phyloP scores from a whole-genome alignment of 2,797 vertebrate species.

The Heliangelus exortis region DNA sequence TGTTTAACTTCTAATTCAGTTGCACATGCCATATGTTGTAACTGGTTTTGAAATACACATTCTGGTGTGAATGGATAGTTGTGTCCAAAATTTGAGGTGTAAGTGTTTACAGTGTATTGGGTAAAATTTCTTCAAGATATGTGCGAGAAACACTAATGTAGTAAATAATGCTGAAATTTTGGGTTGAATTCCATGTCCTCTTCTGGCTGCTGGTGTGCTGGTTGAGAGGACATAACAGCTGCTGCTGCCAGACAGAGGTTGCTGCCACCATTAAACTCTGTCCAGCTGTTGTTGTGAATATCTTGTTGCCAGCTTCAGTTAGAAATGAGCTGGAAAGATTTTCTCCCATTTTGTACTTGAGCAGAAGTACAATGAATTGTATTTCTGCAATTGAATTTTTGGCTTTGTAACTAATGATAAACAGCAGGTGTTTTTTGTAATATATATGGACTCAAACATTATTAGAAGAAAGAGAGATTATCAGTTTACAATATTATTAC shows the following conservation, averaged over 20 bases:
- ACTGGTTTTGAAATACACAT: background rate
- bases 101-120: background rate
- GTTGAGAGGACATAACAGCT: background rate
- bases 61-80: background rate
- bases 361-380: background rate
- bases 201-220: background rate
- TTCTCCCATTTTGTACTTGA: background rate
- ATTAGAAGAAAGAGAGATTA: background rate
- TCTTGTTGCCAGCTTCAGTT: background rate
- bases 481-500: too few species aligned
- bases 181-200: background rate
- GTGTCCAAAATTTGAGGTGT: background rate
- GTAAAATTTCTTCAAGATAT: background rate
- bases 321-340: background rate
- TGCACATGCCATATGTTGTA: fast-evolving
- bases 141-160: background rate
- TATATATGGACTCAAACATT: background rate
- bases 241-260: background rate
- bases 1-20: background rate
- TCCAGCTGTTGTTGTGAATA: background rate
- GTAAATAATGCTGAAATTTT: background rate
- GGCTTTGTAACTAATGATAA: background rate
- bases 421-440: background rate
- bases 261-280: background rate
- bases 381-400: background rate